Evolutionary conservation across 2,113 vertebrate genomes (phyloP).

Genomic region (Ammodytes dubius): DNA sequence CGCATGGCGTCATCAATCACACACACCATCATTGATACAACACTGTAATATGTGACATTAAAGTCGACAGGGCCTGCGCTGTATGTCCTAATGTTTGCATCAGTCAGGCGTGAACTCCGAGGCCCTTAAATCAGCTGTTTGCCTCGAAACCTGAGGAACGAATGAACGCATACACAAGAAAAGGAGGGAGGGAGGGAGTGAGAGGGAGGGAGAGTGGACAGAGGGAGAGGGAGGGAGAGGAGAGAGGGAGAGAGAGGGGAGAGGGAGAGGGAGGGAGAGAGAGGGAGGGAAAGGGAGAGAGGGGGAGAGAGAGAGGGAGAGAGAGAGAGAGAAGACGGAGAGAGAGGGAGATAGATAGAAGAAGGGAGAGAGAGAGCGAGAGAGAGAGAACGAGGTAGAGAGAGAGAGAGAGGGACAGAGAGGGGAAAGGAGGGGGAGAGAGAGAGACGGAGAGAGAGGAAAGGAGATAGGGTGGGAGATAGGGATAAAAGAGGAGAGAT

Average conservation of each 20-base stretch:
- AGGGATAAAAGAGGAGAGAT: constrained; percentile 52
- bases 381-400: too few relatives aligned
- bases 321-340: too few relatives aligned
- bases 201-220: too few relatives aligned
- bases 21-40: constrained; percentile 28
- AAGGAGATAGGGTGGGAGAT: constrained; percentile 5
- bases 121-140: constrained; percentile 66
- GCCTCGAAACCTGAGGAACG: constrained; percentile 54
- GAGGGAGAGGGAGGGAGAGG: too few relatives aligned
- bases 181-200: too few relatives aligned
- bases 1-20: constrained; percentile 6
- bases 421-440: not conserved
- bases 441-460: not conserved
- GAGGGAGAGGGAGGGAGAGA: too few relatives aligned
- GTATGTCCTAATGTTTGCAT: constrained; percentile 49
- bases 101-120: constrained; percentile 55
- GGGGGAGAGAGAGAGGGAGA: too few relatives aligned
- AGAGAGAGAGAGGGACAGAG: too few relatives aligned
- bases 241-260: too few relatives aligned
- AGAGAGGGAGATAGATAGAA: too few relatives aligned
- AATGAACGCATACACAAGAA: constrained; percentile 27
- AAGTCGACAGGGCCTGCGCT: constrained; percentile 4
- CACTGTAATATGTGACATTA: constrained; percentile 40
- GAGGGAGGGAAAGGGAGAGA: too few relatives aligned
- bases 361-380: too few relatives aligned